Base-by-base conservation (phyloP, 2,888 invertebrate species). In the Eupelmus urozonus region DNA sequence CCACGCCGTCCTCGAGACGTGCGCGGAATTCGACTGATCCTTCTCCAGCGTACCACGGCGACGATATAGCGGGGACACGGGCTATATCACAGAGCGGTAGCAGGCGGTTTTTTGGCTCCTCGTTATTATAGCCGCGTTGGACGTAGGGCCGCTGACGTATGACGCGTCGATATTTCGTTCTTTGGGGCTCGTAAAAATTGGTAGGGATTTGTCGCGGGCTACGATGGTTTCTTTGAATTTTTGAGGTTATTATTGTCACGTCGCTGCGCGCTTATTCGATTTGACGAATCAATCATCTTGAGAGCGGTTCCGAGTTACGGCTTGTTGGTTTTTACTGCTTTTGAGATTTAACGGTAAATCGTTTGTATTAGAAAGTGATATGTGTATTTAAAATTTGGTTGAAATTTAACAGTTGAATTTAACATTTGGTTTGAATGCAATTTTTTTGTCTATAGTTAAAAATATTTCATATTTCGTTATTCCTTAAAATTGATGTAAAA, bases 21-120 rank as follows among this genome's bases (percentile, higher is more conserved):
- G 83, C 82, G 59, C 73, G 81, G 83, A 83, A 83, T 83, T 83
- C 83, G 82, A 80, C 83, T 79, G 81, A 80, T 74, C 67, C 67
- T n/a, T 29, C 55, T 40, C 11, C 2, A 34, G 34, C 34, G 3
- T 34, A 9, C 9, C 34, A 34, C 34, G 9, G 5, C 9, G 3
- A 34, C 34, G n/a, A 34, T 34, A 34, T 34, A 34, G n/a, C n/a
- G n/a, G n/a, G n/a, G n/a, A n/a, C 9, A 34, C 34, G 34, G 3
- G 9, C 9, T 34, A 34, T 34, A 34, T 34, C 5, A 34, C 9
- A 34, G 9, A 34, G 66, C 51, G 29, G 27, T 20, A 34, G 51
- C 45, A 3, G 60, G 23, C 27, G 25, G 49, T 67, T 66, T 66
- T 66, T 45, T 25, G 45, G 66, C 2, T 16, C 45, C 49, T 51